Evolutionary conservation across 2,113 vertebrate species (phyloP), one percentile per base, ranked within the genome.

Genomic region (Erythrolamprus reginae): DNA sequence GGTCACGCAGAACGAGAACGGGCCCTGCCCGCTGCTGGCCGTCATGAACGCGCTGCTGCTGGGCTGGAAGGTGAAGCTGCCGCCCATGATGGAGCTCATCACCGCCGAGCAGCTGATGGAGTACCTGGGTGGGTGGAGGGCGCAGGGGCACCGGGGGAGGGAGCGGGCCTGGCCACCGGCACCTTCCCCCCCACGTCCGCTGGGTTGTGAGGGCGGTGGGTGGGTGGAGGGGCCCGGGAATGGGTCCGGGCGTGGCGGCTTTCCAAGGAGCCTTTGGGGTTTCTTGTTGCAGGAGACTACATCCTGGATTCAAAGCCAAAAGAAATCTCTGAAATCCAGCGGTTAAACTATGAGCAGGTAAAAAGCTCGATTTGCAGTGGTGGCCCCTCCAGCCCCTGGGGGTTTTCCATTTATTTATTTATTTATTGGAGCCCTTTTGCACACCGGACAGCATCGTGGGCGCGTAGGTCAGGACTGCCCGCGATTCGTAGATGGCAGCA

Each of bases 41-140:
- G 99, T 99, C 93, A 99, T 99, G 98, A 99, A 99, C 95, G 98
- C 99, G 85, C 98, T 99, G 85, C 97, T 99, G 82, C 97, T 99
- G 93, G 97, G 98, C 51, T 99, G 99, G 99, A 99, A 99, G 99
- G 98, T 99, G 91, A 99, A 99, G 96, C 97, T 99, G 95, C 99
- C 99, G 50, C 98, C 99, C 6, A 99, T 99, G 99, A 99, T 99
- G 98, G 99, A 99, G 97, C 99, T 99, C 92, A 99, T 99, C 96
- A 99, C 99, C 0, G 99, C 98, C 82, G 99, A 99, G 94, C 99
- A 99, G 91, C 97, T 99, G 95, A 99, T 99, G 99, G 99, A 99
- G 94, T 99, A 99, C 97, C 97, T 99, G 88, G 99, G 99, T 99
- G 94, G 97, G 98, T 98, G 23, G n/a, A n/a, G n/a, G n/a, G n/a